Evolutionary conservation across 2,113 vertebrate species (phyloP), one percentile per base, ranked within the genome.

Genomic region (Ardeotis arabs): DNA sequence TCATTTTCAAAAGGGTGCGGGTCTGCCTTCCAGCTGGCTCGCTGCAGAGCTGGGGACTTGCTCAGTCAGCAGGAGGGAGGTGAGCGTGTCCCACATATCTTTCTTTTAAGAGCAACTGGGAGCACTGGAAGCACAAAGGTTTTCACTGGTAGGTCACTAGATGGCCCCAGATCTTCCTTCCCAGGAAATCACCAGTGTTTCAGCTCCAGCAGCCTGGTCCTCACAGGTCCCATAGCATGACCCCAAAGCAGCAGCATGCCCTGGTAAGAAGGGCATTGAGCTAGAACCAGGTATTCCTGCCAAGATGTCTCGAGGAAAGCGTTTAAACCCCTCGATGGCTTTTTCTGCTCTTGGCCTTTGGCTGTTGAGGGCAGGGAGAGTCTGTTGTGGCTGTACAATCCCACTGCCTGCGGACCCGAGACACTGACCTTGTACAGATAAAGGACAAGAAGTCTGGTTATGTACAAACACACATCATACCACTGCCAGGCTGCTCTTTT

Each of bases 111-210:
- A 90, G 67, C 58, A 29, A 84, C 90, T 95, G 96, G 92, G 88
- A 96, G 52, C 80, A 76, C 88, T 94, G 92, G 95, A 28, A 72
- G 33, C 62, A 15, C 17, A 2, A n/a, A 47, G 47, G 86, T 15
- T 89, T 92, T 33, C 96, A 82, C 58, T 78, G 84, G 86, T 76
- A 92, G 92, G 81, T 92, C 96, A 95, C 89, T 92, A 91, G 95
- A 55, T 95, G 94, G 89, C 92, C 94, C 87, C 79, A 93, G 64
- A 74, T 49, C 85, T 92, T 92, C 69, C 88, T 59, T 56, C 52
- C 55, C 75, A 25, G 78, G 50, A 31, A 35, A 6, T n/a, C 53
- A 22, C 33, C 25, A 2, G 25, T 0, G 1, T 22, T 91, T 14
- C 66, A 69, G 44, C 55, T 67, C 44, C 1, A 1, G 31, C 19